Percentiles rank a stretch among this genome's conserved stretches.
phyloP scores from a whole-genome alignment of 2,113 vertebrate species.

The Vidua chalybeata region DNA sequence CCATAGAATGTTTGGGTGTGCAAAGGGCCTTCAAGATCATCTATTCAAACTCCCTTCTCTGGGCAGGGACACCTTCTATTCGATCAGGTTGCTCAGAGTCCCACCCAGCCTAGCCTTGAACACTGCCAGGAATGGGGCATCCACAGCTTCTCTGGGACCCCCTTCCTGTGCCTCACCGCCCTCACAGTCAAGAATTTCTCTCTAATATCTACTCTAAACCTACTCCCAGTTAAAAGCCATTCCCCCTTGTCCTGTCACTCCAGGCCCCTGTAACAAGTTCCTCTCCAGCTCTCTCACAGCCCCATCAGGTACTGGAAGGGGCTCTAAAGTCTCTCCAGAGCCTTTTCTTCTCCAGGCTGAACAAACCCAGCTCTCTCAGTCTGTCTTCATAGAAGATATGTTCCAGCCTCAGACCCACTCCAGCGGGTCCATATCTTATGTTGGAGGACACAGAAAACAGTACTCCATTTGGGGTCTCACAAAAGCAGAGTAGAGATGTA shows the following conservation, averaged over 20 bases:
- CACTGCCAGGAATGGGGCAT: neutral
- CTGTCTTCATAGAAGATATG: neutral
- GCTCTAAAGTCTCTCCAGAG: neutral
- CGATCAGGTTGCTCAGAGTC: neutral
- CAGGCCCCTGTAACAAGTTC: neutral
- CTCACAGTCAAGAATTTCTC: neutral
- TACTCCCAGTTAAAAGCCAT: neutral
- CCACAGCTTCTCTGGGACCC: neutral
- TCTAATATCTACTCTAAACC: neutral
- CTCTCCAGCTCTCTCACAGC: neutral
- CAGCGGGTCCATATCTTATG: too few relatives aligned
- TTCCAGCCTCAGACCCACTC: neutral
- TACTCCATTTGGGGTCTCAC: neutral
- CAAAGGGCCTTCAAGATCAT: neutral
- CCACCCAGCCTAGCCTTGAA: neutral
- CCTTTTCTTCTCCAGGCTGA: neutral
- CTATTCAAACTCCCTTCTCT: neutral
- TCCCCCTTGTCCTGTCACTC: neutral
- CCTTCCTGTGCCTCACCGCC: neutral
- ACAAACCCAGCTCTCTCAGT: neutral
- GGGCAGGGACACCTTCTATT: neutral
- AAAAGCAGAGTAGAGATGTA: neutral
- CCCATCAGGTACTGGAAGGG: neutral
- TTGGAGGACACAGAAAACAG: neutral
- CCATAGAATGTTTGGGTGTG: neutral